Conservation (phyloP, 2,888 invertebrate genomes). For the Lepas anatifera region DNA sequence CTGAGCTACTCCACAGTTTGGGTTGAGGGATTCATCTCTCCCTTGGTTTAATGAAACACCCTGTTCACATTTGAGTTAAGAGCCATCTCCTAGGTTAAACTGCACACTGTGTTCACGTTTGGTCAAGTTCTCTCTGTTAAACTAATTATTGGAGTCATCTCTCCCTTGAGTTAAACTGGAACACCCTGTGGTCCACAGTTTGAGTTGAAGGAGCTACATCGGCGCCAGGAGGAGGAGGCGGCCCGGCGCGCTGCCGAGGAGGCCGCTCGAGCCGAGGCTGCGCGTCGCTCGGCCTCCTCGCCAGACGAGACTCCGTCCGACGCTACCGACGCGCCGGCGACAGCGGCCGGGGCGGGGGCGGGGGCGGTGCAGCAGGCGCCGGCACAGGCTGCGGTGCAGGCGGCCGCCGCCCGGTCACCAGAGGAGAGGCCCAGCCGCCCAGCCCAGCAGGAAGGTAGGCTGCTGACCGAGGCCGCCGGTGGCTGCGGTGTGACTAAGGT, state of each 20-base stretch:
- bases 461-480: no score
- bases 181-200: slow-evolving; percentile 48
- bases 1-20: no score
- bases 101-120: no score
- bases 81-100: no score
- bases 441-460: background rate
- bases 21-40: no score
- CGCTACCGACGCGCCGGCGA: slow-evolving; percentile 46
- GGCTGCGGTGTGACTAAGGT: no score
- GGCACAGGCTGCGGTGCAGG: background rate
- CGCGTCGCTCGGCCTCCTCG: slow-evolving; percentile 70
- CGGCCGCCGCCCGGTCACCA: background rate
- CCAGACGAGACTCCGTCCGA: slow-evolving; percentile 43
- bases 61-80: no score
- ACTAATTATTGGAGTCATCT: no score
- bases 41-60: no score
- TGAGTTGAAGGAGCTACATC: slow-evolving; percentile 90
- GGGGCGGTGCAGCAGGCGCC: background rate
- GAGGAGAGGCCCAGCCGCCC: background rate
- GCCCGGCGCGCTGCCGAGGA: slow-evolving; percentile 54
- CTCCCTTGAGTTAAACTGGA: no score
- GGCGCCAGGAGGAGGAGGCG: slow-evolving; percentile 55
- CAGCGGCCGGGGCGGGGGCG: slow-evolving; percentile 25
- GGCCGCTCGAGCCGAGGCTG: slow-evolving; percentile 91
- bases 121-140: no score